Evolutionary conservation across 2,888 invertebrate species (phyloP).

Genomic region (Caenorhabditis sinica): DNA sequence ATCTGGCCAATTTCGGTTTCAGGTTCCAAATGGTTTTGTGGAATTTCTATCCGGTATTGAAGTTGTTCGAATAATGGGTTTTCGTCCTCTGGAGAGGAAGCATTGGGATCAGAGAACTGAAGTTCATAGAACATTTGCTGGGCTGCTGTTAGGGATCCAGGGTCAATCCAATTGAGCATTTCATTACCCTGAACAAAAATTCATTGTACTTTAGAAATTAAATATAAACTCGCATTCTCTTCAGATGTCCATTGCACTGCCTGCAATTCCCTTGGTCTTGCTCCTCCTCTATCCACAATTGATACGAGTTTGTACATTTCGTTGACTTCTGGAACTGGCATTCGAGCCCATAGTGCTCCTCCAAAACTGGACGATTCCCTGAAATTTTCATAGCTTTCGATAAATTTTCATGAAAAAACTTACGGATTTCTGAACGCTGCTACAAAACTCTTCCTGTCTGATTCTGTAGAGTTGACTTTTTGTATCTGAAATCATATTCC

Average conservation of each 20-base stretch:
- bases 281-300: conserved; percentile 56
- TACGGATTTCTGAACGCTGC: conserved; percentile 66
- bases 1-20: conserved; percentile 63
- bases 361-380: conserved; percentile 67
- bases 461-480: conserved; percentile 31
- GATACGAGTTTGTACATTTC: conserved; percentile 44
- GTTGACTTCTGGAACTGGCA: conserved; percentile 60
- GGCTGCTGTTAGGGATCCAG: conserved; percentile 14
- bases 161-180: conserved; percentile 65
- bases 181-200: conserved; percentile 36
- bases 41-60: conserved; percentile 66
- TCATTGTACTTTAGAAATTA: neutral
- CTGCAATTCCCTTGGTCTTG: conserved; percentile 50
- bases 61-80: conserved; percentile 64
- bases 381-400: conserved; percentile 15
- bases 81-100: conserved; percentile 2
- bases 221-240: conserved; percentile 53
- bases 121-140: conserved; percentile 65
- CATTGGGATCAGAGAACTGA: conserved; percentile 58
- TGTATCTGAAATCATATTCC: conserved; percentile 46
- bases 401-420: neutral
- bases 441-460: conserved; percentile 33
- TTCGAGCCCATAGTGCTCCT: conserved; percentile 69
- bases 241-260: conserved; percentile 57
- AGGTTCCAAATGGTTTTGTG: conserved; percentile 23